A percentile compares a stretch with the other conserved stretches of the same genome.
phyloP scores from a whole-genome alignment of 2,888 invertebrate species.

The Dasypolia templi region DNA sequence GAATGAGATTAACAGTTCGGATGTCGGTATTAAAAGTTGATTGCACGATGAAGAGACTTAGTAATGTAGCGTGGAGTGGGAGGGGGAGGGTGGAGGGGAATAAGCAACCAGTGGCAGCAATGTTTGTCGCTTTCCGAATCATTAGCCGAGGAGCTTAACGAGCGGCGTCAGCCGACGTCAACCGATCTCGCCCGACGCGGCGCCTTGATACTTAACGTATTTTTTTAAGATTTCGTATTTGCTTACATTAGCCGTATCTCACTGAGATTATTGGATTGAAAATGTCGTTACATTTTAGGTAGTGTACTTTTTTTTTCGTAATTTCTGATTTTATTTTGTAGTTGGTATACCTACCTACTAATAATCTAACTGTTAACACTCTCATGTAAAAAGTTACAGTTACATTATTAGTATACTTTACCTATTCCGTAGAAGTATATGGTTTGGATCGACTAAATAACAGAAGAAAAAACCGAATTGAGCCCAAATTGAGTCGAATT shows the following conservation, averaged over 20 bases:
- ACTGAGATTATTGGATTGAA: background rate
- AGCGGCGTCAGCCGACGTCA: background rate
- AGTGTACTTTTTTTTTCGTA: background rate
- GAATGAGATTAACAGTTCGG: conserved; percentile 18
- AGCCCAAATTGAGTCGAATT: no score
- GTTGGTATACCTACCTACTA: no score
- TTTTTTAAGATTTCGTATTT: conserved; percentile 9
- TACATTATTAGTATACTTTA: background rate
- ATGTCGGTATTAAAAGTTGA: conserved; percentile 38
- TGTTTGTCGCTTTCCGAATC: conserved; percentile 35
- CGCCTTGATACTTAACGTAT: background rate
- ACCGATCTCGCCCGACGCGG: background rate
- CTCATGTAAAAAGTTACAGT: background rate
- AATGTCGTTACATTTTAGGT: background rate
- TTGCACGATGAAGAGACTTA: conserved; percentile 20
- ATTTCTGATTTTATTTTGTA: background rate
- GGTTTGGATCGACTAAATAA: background rate
- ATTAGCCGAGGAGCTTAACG: conserved; percentile 31
- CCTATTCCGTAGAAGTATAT: background rate
- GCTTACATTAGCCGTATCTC: background rate
- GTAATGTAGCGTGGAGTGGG: background rate
- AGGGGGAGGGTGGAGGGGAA: background rate
- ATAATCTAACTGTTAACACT: no score
- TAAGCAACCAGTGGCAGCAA: conserved; percentile 37
- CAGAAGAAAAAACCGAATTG: background rate